Evolutionary conservation across 2,113 vertebrate species (phyloP).

Genomic region (Bufo bufo): DNA sequence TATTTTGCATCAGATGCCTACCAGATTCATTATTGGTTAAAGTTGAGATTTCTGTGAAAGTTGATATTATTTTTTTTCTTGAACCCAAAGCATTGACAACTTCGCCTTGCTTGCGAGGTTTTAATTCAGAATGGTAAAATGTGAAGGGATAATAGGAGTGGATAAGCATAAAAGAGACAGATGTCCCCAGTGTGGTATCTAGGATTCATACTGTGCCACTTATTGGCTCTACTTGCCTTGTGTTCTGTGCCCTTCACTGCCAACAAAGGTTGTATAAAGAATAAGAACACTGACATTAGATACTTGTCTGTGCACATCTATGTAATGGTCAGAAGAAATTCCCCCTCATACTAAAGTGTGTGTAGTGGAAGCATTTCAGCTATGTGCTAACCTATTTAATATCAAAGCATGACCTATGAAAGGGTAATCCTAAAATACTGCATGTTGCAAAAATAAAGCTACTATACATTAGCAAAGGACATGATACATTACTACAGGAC

Average conservation of each 20-base stretch:
- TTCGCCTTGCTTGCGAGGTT: neutral
- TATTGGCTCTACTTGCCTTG: neutral
- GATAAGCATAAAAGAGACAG: conserved; percentile 3
- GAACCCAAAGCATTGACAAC: neutral
- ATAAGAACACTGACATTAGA: neutral
- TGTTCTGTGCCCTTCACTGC: conserved; percentile 8
- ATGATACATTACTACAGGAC: neutral
- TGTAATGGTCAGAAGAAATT: too few relatives aligned
- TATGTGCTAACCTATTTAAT: neutral
- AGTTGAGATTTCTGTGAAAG: too few relatives aligned
- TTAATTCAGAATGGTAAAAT: neutral
- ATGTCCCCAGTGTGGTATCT: conserved; percentile 34
- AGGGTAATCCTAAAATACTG: neutral
- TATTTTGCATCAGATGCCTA: too few relatives aligned
- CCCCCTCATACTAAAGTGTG: too few relatives aligned
- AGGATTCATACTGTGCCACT: conserved; percentile 19
- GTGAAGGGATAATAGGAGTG: neutral
- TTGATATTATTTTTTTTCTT: neutral
- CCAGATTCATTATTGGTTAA: too few relatives aligned
- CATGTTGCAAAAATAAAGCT: neutral
- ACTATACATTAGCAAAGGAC: neutral
- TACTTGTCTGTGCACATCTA: neutral
- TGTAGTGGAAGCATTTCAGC: neutral
- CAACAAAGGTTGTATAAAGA: neutral
- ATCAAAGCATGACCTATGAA: neutral